Evolutionary conservation across 2,888 invertebrate species (phyloP).

Genomic region (Spodoptera exigua): DNA sequence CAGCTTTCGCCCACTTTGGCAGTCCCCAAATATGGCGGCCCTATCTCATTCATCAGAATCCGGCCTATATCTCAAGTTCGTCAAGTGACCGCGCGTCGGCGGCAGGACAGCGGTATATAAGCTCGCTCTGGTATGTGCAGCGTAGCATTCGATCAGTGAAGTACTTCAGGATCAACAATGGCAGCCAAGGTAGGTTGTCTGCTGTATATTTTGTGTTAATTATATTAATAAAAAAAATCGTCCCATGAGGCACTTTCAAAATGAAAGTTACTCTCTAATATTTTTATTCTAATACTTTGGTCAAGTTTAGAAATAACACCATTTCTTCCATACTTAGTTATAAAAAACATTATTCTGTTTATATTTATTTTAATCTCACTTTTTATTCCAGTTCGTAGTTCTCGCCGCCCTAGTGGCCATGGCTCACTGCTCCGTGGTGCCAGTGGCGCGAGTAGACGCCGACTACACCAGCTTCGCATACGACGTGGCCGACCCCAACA

Average conservation of each 20-base stretch:
- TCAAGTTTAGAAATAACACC: no score
- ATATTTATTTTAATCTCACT: background rate
- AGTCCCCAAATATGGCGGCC: constrained; percentile 40
- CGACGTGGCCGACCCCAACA: constrained; percentile 87
- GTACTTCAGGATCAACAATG: constrained; percentile 72
- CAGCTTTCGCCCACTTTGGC: constrained; percentile 25
- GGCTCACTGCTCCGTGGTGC: constrained; percentile 77
- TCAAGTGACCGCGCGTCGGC: constrained; percentile 53
- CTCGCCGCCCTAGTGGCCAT: constrained; percentile 74
- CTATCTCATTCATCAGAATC: constrained; percentile 37
- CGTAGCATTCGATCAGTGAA: constrained; percentile 73
- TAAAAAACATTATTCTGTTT: background rate
- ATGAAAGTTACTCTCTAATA: no score
- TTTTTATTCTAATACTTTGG: no score
- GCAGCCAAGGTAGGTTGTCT: constrained; percentile 74
- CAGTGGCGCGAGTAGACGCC: constrained; percentile 71
- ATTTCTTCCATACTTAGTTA: no score
- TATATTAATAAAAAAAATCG: background rate
- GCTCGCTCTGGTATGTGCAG: constrained; percentile 43
- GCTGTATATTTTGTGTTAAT: background rate
- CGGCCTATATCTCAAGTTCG: constrained; percentile 62
- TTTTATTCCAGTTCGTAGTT: constrained; percentile 76
- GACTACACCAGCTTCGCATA: constrained; percentile 85
- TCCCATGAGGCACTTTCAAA: no score
- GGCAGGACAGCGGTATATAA: constrained; percentile 67